Base-by-base conservation (phyloP, 35 echinoderm and acorn worm species). In the Acanthaster planci region DNA sequence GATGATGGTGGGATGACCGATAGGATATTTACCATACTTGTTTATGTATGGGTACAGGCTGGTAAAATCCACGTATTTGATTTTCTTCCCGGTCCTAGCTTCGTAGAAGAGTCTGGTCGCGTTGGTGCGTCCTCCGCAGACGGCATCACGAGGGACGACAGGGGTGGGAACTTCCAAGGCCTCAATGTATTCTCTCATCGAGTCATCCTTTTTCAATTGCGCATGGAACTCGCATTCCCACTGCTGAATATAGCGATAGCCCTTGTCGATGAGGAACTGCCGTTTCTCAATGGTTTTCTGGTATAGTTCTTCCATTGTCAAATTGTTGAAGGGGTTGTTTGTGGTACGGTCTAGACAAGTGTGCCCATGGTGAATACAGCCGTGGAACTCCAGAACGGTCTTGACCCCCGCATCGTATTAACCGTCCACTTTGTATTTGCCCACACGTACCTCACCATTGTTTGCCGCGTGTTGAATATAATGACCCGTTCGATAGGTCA, bases 11-110 rank as follows among this genome's bases (percentile, higher is more conserved):
- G n/a, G n/a, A n/a, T n/a, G n/a, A n/a, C n/a, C n/a, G n/a, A n/a
- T n/a, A n/a, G n/a, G n/a, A 44, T 81, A 82, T 32, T 81, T 80
- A 55, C 78, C 84, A 37, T 37, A 86, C 52, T 86, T 86, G 17
- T 78, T 79, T 44, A 78, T 40, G 67, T 40, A 86, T 12, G 84
- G 84, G 22, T 87, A 87, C 0, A 87, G 42, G 38, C 56, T 77
- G 16, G 60, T 76, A 38, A 86, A 76, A 59, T 86, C 84, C 19
- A 67, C 23, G 35, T 86, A 86, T 37, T 67, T 67, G 18, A 86
- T 52, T 42, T 77, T 32, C 51, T 86, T 8, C n/a, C n/a, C n/a
- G n/a, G n/a, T n/a, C n/a, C n/a, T n/a, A n/a, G n/a, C n/a, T n/a
- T n/a, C n/a, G n/a, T n/a, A n/a, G n/a, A n/a, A n/a, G n/a, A n/a